Percentiles rank a stretch among this genome's conserved stretches.
Conservation (phyloP, 92 coral and sea anemone genomes). For the Epizoanthus illoricatus region DNA sequence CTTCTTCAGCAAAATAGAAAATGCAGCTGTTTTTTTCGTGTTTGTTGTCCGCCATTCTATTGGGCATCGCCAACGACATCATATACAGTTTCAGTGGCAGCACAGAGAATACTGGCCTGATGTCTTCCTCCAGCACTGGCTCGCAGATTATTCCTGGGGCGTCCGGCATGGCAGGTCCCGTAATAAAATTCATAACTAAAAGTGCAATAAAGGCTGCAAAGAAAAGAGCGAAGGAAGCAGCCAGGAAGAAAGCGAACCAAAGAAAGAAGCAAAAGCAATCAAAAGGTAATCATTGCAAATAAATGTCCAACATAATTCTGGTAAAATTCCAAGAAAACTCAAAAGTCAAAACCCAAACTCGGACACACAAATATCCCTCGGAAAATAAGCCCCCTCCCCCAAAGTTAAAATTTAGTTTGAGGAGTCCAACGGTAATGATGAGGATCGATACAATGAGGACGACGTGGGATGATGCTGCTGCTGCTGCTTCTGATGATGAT, state of each 20-base stretch:
- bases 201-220: constrained; percentile 9
- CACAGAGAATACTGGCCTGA: neutral
- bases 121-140: neutral
- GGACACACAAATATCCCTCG: too few relatives aligned
- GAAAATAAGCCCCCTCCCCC: too few relatives aligned
- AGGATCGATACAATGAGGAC: too few relatives aligned
- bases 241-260: neutral
- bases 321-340: too few relatives aligned
- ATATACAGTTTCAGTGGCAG: neutral
- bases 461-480: too few relatives aligned
- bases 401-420: too few relatives aligned
- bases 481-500: too few relatives aligned
- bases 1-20: neutral
- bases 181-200: neutral
- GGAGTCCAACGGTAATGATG: too few relatives aligned
- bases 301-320: too few relatives aligned
- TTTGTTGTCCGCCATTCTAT: neutral
- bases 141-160: neutral
- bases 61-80: neutral
- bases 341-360: too few relatives aligned
- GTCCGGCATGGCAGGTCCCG: neutral
- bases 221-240: neutral
- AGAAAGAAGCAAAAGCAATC: neutral
- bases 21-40: neutral
- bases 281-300: too few relatives aligned